phyloP scores from a whole-genome alignment of 2,888 invertebrate species.

The Eristalis tenax region DNA sequence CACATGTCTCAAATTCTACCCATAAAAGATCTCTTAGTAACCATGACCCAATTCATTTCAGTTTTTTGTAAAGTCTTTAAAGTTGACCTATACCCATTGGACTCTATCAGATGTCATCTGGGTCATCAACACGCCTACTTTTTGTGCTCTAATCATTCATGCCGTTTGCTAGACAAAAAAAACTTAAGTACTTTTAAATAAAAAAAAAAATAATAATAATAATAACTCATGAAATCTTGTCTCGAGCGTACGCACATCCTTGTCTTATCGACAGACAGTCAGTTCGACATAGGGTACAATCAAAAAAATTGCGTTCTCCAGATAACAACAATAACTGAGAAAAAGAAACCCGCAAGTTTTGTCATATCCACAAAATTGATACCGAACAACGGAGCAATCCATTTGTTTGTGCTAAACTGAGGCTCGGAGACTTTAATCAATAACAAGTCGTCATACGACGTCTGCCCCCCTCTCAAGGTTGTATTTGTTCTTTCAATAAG shows the following conservation, averaged over 20 bases:
- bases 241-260: slow-evolving; percentile 9
- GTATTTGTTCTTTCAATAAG: slow-evolving; percentile 36
- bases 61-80: slow-evolving; percentile 1
- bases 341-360: no score
- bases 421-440: slow-evolving; percentile 37
- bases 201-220: neutral
- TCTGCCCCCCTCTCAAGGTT: slow-evolving; percentile 28
- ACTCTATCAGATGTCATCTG: slow-evolving; percentile 23
- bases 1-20: neutral
- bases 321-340: neutral
- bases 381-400: neutral
- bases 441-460: slow-evolving; percentile 37
- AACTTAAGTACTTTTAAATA: neutral
- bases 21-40: neutral
- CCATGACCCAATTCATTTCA: slow-evolving; percentile 1
- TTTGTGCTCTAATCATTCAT: neutral
- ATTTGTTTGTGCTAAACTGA: neutral
- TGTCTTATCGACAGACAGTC: slow-evolving; percentile 20
- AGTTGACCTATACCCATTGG: slow-evolving; percentile 1
- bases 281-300: slow-evolving; percentile 16
- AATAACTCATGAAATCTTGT: neutral
- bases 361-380: neutral
- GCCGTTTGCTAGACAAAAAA: slow-evolving; percentile 1
- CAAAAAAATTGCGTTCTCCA: neutral
- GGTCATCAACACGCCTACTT: slow-evolving; percentile 26